These are phyloP conservation scores for Andinoacara biseriatus DNA, from an alignment of 2,113 vertebrate species.

Conservation along the genomic window DNA sequence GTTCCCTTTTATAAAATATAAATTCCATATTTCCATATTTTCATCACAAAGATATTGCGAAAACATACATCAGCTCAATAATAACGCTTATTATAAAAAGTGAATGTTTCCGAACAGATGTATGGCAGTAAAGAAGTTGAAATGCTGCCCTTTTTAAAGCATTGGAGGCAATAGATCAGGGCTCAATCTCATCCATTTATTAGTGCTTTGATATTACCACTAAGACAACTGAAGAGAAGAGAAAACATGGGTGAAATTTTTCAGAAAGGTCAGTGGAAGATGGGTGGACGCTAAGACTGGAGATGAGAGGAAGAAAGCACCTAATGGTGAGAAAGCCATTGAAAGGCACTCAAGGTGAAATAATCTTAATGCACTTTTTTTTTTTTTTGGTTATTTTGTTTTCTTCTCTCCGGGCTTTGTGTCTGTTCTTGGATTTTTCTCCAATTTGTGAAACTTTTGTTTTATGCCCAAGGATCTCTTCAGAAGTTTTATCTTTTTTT, in stretches of 20 bases:
- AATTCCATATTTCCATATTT: too few relatives aligned
- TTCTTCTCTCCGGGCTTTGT: neutral
- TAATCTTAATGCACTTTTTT: neutral
- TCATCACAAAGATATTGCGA: too few relatives aligned
- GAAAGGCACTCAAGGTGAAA: conserved; percentile 16
- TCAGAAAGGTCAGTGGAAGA: neutral
- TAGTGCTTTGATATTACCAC: neutral
- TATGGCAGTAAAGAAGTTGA: neutral
- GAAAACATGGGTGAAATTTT: neutral
- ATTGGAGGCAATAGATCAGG: neutral
- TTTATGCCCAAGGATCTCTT: conserved; percentile 5
- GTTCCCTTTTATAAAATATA: too few relatives aligned
- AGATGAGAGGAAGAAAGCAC: neutral
- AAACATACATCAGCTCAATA: too few relatives aligned
- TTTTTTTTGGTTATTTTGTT: neutral
- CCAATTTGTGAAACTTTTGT: neutral
- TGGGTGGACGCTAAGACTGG: neutral
- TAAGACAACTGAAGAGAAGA: neutral
- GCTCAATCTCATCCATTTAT: neutral
- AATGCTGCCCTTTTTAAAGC: neutral
- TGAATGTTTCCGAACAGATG: neutral
- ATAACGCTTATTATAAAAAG: neutral
- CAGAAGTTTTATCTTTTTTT: neutral
- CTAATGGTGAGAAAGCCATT: neutral
- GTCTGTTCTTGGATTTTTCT: neutral